A percentile compares a stretch with the other conserved stretches of the same genome.
Conservation (phyloP, 2,113 vertebrate species). For the Carassius auratus region DNA sequence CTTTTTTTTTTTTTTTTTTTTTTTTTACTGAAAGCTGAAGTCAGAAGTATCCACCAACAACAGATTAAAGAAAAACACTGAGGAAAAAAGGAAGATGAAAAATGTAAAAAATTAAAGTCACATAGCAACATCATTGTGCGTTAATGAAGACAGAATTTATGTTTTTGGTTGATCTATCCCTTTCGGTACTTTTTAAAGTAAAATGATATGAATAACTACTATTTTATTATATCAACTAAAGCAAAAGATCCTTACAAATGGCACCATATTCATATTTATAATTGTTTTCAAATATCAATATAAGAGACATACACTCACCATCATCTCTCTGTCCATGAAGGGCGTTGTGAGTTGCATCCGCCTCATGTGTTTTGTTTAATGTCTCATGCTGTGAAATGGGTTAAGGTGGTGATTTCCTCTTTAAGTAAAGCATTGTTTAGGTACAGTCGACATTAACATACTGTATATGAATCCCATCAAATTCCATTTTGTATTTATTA, state of each 20-base stretch:
- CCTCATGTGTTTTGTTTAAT: background rate
- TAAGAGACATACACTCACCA: background rate
- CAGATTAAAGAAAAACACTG: background rate
- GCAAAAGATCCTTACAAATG: background rate
- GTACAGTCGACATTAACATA: background rate
- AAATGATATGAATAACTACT: background rate
- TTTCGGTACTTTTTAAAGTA: background rate
- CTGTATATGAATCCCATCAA: background rate
- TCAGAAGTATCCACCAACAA: background rate
- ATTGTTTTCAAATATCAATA: background rate
- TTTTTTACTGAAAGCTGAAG: background rate
- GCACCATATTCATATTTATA: background rate
- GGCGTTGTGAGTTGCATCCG: background rate
- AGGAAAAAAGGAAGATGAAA: background rate
- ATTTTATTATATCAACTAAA: background rate
- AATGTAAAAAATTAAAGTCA: background rate
- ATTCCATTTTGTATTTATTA: background rate
- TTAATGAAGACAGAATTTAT: background rate
- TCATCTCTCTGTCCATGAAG: background rate
- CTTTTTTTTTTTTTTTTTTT: background rate
- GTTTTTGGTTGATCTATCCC: background rate
- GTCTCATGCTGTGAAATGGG: background rate
- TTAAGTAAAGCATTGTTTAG: background rate
- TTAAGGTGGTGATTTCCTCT: conserved; percentile 11
- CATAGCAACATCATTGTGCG: background rate